Evolutionary conservation across 2,888 invertebrate genomes (phyloP).

Genomic region (Spilarctia lutea): DNA sequence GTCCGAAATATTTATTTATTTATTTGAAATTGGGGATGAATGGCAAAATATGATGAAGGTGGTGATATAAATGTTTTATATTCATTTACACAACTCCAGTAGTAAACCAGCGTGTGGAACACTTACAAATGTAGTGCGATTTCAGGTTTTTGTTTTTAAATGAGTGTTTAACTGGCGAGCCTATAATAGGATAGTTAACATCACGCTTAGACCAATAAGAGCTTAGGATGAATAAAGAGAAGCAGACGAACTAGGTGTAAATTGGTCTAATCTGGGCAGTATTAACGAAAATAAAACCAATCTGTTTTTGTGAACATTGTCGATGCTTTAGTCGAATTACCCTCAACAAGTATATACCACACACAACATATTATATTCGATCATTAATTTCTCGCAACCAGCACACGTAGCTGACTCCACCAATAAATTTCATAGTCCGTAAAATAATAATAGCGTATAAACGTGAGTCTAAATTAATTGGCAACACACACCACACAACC

Average conservation of each 20-base stretch:
- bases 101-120: no score
- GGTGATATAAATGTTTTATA: no score
- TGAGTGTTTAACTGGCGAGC: no score
- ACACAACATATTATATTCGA: background rate
- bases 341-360: background rate
- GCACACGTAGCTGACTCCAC: background rate
- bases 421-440: conserved; percentile 5
- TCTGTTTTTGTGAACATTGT: background rate
- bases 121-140: background rate
- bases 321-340: background rate
- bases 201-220: no score
- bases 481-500: conserved; percentile 10
- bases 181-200: no score
- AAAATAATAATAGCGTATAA: conserved; percentile 9
- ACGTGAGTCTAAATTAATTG: conserved; percentile 11
- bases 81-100: background rate
- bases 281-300: background rate
- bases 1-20: no score
- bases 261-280: background rate
- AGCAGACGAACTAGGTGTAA: background rate
- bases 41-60: no score
- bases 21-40: no score
- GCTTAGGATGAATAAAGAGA: background rate
- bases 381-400: background rate
- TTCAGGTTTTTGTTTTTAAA: no score